Conservation (phyloP, 2,113 vertebrate species). For the Rhinolophus sinicus region DNA sequence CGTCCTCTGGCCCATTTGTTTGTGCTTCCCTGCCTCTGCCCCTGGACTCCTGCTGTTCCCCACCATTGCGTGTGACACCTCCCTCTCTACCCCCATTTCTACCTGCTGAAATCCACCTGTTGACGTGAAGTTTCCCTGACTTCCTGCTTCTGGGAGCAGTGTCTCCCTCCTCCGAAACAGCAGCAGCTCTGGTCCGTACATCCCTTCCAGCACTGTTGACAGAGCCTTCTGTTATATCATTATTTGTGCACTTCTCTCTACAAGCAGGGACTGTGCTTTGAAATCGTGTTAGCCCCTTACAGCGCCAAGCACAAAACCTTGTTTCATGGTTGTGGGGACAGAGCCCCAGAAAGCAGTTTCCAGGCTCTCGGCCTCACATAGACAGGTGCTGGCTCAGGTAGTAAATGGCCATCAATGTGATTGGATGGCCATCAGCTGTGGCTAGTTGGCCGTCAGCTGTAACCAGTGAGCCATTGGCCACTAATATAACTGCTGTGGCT, state of each 20-base stretch:
- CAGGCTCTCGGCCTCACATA: too few species aligned
- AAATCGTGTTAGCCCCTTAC: not conserved
- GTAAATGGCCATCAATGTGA: too few species aligned
- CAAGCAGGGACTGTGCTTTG: not conserved
- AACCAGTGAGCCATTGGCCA: too few species aligned
- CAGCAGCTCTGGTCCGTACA: not conserved
- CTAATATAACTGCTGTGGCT: too few species aligned
- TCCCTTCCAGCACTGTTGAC: not conserved
- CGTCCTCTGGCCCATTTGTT: fast-evolving
- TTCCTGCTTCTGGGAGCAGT: not conserved
- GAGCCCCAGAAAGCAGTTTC: too few species aligned
- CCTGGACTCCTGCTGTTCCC: fast-evolving
- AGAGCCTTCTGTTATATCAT: too few species aligned
- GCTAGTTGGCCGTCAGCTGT: too few species aligned
- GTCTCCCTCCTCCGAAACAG: not conserved
- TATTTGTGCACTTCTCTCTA: not conserved
- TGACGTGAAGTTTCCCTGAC: fast-evolving
- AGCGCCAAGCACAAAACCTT: not conserved
- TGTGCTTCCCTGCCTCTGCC: fast-evolving
- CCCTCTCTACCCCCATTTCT: fast-evolving
- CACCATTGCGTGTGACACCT: too few species aligned
- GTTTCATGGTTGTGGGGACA: too few species aligned
- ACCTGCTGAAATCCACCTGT: fast-evolving
- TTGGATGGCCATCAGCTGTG: too few species aligned
- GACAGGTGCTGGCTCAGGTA: too few species aligned